Evolutionary conservation across 2,888 invertebrate genomes (phyloP).

Genomic region (Pimpla rufipes): DNA sequence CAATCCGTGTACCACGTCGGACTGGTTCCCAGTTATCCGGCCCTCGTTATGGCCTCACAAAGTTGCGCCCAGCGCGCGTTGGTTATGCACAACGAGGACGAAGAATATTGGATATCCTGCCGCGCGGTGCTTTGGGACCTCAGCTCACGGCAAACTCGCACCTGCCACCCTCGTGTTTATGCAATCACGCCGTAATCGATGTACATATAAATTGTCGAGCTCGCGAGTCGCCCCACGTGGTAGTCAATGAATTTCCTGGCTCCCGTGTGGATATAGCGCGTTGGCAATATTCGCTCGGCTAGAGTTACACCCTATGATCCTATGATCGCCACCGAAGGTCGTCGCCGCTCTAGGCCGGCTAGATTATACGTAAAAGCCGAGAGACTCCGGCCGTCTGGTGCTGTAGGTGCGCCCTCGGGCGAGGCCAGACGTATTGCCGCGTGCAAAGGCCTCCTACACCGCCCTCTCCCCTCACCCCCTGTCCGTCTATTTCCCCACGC

Average conservation of each 20-base stretch:
- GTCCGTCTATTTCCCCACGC: not conserved
- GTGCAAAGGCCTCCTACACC: slow-evolving; percentile 13
- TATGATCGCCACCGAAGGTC: slow-evolving; percentile 52
- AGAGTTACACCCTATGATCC: slow-evolving; percentile 23
- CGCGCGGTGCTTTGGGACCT: slow-evolving; percentile 34
- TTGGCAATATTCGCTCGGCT: slow-evolving; percentile 20
- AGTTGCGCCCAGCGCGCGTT: not conserved
- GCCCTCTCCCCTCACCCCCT: not conserved
- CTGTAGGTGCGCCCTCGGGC: slow-evolving; percentile 59
- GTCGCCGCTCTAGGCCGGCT: not conserved
- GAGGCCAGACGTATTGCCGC: slow-evolving; percentile 60
- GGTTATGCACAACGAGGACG: not conserved
- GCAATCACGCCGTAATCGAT: slow-evolving; percentile 48
- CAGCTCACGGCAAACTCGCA: slow-evolving; percentile 34
- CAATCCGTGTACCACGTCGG: not conserved
- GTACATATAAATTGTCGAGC: slow-evolving; percentile 65
- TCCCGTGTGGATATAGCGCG: not conserved
- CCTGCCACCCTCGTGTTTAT: slow-evolving; percentile 44
- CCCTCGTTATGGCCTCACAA: not conserved
- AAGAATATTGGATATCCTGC: slow-evolving; percentile 57
- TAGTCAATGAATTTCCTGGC: slow-evolving; percentile 49
- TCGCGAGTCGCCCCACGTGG: slow-evolving; percentile 29
- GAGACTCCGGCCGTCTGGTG: slow-evolving; percentile 37
- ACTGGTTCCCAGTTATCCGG: not conserved
- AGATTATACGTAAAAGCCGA: slow-evolving; percentile 29